These are phyloP conservation scores for Deladenus siricidicola DNA, from an alignment of 2,888 invertebrate genomes.

Conservation along the genomic window DNA sequence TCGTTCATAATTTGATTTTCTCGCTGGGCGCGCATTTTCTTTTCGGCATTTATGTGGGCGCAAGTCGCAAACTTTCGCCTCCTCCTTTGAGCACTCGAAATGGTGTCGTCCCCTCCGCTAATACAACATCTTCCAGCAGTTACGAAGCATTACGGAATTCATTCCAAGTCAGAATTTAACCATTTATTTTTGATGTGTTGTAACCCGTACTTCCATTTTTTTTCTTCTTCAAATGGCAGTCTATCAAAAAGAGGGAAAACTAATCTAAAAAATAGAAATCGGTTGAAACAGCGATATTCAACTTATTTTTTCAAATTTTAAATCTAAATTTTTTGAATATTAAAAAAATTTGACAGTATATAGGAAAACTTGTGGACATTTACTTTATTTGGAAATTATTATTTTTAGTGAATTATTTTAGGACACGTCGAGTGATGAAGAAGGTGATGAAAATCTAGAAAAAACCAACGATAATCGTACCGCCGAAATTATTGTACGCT, in stretches of 20 bases:
- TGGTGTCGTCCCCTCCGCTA: not conserved
- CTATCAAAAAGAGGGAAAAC: too few species aligned
- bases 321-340: too few species aligned
- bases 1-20: not conserved
- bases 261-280: too few species aligned
- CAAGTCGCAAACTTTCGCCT: not conserved
- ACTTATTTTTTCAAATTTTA: too few species aligned
- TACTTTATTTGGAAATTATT: not conserved
- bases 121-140: not conserved
- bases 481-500: constrained; percentile 38
- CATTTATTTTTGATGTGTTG: not conserved
- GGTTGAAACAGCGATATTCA: too few species aligned
- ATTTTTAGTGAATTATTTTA: not conserved
- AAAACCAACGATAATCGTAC: constrained; percentile 20
- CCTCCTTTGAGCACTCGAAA: not conserved
- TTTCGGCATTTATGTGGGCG: not conserved
- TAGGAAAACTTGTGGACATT: too few species aligned
- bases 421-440: constrained; percentile 16
- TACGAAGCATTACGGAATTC: not conserved
- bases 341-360: too few species aligned
- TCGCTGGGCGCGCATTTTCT: not conserved
- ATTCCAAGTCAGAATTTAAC: not conserved
- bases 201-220: too few species aligned
- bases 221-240: too few species aligned
- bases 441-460: constrained; percentile 20